Conservation (phyloP, 1,140 invertebrate species). For the Drosophila carrolli region DNA sequence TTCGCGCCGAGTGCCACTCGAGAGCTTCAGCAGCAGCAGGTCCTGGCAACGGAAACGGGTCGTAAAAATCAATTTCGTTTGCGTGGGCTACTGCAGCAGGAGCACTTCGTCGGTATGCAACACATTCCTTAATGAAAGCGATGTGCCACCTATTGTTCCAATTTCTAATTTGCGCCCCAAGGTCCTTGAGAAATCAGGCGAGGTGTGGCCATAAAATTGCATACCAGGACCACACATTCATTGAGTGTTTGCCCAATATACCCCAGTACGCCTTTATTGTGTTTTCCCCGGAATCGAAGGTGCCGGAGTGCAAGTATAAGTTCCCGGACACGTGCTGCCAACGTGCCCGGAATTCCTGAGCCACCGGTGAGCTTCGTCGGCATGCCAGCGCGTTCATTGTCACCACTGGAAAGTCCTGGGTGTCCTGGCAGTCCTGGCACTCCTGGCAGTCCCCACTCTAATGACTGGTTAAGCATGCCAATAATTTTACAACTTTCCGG, state of each 20-base stretch:
- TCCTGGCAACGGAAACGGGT: slow-evolving; percentile 32
- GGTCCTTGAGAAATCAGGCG: slow-evolving; percentile 69
- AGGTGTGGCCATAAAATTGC: slow-evolving; percentile 65
- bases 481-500: slow-evolving; percentile 77
- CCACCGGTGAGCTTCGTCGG: slow-evolving; percentile 54
- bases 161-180: slow-evolving; percentile 74
- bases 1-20: slow-evolving; percentile 69
- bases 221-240: slow-evolving; percentile 54
- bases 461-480: slow-evolving; percentile 81
- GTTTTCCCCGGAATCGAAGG: slow-evolving; percentile 23
- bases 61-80: slow-evolving; percentile 79
- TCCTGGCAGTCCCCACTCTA: slow-evolving; percentile 30
- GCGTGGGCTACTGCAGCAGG: slow-evolving; percentile 24
- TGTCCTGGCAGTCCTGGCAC: slow-evolving; percentile 5
- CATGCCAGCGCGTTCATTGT: slow-evolving; percentile 60
- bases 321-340: slow-evolving; percentile 73
- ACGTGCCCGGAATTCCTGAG: slow-evolving; percentile 77
- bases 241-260: slow-evolving; percentile 44
- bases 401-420: slow-evolving; percentile 25
- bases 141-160: slow-evolving; percentile 75
- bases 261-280: slow-evolving; percentile 49
- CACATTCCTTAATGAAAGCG: slow-evolving; percentile 76
- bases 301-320: slow-evolving; percentile 29
- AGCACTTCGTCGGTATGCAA: slow-evolving; percentile 62
- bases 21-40: slow-evolving; percentile 66